A percentile compares a stretch with the other conserved stretches of the same genome.
Conservation (phyloP, 2,113 vertebrate species). For the Ancistrus triradiatus region DNA sequence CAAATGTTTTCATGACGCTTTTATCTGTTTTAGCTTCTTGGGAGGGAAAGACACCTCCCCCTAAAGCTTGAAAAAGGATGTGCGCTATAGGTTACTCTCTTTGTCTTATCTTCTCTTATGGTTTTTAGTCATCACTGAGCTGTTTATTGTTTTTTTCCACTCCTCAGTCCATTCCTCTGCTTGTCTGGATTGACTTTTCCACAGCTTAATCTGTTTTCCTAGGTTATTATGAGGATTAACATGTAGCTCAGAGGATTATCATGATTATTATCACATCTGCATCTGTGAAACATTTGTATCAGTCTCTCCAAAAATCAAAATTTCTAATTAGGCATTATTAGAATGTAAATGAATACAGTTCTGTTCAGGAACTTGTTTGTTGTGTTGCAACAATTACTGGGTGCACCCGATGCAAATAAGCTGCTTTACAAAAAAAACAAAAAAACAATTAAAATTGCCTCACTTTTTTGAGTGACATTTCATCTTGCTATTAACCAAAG, state of each 20-base stretch:
- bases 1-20: no score
- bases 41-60: no score
- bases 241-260: conserved; percentile 1
- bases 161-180: no score
- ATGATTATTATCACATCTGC: conserved; percentile 27
- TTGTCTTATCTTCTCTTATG: no score
- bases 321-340: conserved; percentile 29
- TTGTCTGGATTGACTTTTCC: no score
- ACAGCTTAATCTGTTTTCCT: no score
- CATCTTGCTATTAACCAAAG: conserved; percentile 12
- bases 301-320: conserved; percentile 19
- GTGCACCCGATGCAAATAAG: conserved; percentile 46
- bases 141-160: no score
- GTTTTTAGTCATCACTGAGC: no score
- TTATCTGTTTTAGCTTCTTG: no score
- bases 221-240: conserved; percentile 1
- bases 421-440: conserved; percentile 31
- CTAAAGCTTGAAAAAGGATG: no score
- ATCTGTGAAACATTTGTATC: neutral
- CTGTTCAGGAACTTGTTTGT: conserved; percentile 13
- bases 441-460: conserved; percentile 13
- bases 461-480: conserved; percentile 11
- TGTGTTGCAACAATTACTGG: conserved; percentile 55
- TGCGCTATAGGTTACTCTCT: no score
- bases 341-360: conserved; percentile 30